Evolutionary conservation across 2,797 vertebrate genomes (phyloP).

Genomic region (Urocyon cinereoargenteus): DNA sequence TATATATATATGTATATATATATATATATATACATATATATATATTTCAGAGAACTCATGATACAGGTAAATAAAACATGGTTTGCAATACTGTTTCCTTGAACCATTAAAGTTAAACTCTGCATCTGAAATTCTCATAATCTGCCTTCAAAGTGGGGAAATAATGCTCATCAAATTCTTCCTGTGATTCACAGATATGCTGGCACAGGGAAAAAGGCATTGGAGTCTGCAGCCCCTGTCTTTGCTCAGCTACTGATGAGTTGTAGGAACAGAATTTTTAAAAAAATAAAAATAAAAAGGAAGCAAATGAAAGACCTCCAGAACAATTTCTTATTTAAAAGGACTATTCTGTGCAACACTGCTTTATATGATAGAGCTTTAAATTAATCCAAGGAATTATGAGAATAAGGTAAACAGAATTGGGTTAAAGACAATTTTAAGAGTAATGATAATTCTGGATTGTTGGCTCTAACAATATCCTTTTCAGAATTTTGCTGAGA

Average conservation of each 20-base stretch:
- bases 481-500: conserved; percentile 85
- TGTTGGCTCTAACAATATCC: conserved; percentile 77
- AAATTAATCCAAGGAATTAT: conserved; percentile 33
- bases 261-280: background rate
- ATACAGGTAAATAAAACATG: conserved; percentile 6
- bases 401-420: conserved; percentile 6
- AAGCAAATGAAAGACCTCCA: background rate
- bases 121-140: conserved; percentile 24
- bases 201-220: background rate
- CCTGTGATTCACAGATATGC: background rate
- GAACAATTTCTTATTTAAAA: conserved; percentile 29
- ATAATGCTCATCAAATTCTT: background rate
- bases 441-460: conserved; percentile 59
- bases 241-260: background rate
- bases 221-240: background rate
- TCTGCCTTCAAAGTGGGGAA: conserved; percentile 49
- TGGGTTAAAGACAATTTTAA: conserved; percentile 55
- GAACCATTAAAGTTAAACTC: background rate
- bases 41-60: background rate
- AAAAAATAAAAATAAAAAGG: background rate
- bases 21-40: background rate
- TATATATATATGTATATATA: background rate
- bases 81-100: background rate
- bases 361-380: background rate
- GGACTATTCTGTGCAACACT: background rate